These are phyloP conservation scores for Drosophila oshimai DNA, from an alignment of 1,140 invertebrate genomes.

Conservation along the genomic window DNA sequence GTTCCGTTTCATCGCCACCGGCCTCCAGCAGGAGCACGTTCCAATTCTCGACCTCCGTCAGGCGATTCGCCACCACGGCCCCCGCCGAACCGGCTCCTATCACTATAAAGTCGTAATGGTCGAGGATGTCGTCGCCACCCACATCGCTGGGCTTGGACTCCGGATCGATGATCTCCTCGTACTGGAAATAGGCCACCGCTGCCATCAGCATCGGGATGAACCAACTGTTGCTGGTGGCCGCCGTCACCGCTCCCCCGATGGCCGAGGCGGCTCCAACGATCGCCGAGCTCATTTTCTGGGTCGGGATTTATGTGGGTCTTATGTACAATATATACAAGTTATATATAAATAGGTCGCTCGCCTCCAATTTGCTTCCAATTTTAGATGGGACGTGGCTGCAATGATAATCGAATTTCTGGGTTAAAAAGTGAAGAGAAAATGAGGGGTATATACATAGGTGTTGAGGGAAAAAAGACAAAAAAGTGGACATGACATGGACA, in stretches of 20 bases:
- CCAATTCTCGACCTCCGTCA: constrained; percentile 91
- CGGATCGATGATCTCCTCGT: constrained; percentile 89
- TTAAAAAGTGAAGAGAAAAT: background rate
- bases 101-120: constrained; percentile 92
- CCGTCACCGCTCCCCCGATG: constrained; percentile 84
- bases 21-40: constrained; percentile 94
- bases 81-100: constrained; percentile 97
- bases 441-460: too few relatives aligned
- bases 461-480: background rate
- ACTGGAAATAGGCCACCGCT: constrained; percentile 92
- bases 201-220: constrained; percentile 91
- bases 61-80: constrained; percentile 93
- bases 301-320: background rate
- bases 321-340: background rate
- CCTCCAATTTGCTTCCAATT: constrained; percentile 12
- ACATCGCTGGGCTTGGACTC: constrained; percentile 88
- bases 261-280: constrained; percentile 85
- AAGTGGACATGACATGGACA: constrained; percentile 4
- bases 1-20: constrained; percentile 94
- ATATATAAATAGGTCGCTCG: background rate
- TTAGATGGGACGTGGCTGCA: constrained; percentile 42
- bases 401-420: constrained; percentile 27
- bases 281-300: constrained; percentile 71
- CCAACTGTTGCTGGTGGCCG: constrained; percentile 85
- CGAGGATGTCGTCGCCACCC: constrained; percentile 85